Evolutionary conservation across 2,888 invertebrate genomes (phyloP), one percentile per base, ranked within the genome.

Genomic region (Leucophora obtusa): DNA sequence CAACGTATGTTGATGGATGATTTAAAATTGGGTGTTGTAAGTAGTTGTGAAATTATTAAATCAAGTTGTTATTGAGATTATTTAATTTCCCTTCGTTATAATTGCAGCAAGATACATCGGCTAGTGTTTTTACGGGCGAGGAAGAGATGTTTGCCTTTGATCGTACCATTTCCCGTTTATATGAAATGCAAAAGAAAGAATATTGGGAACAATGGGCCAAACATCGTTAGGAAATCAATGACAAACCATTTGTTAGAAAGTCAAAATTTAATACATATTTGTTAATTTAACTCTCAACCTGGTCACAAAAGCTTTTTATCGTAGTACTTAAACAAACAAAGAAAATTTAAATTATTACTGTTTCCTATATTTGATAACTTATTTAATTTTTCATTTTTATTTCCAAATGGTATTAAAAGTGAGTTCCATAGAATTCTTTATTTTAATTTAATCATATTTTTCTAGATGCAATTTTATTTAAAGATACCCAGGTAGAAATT

Each of bases 141-240:
- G 99, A 99, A 90, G 99, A 99, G 91, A 91, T 97, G 86, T 99
- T 99, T 91, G 99, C 99, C 0, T 98, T 96, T 88, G 97, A 98
- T 86, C 92, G 99, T 8, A 98, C 98, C 21, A 90, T 98, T 28
- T 99, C 99, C 0, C 92, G 99, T 82, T 92, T 99, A 43, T 93
- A 95, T 83, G 98, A 99, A 92, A 99, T 99, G 99, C 97, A 98
- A 91, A 96, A 96, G 0, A 93, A 94, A 70, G 95, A 96, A 83
- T 99, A 99, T 90, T 98, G 98, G 98, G 93, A 95, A 63, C 93
- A 93, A 86, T 96, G 95, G 95, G 93, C 94, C 62, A 93, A 91
- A 66, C 89, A 89, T 79, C 87, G 90, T 65, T 90, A 85, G 85
- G 11, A 28, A 6, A 28, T 28, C 6, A 28, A 28, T 7, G 28